Evolutionary conservation across 2,888 invertebrate genomes (phyloP).

Genomic region (Cylindroiulus punctatus): DNA sequence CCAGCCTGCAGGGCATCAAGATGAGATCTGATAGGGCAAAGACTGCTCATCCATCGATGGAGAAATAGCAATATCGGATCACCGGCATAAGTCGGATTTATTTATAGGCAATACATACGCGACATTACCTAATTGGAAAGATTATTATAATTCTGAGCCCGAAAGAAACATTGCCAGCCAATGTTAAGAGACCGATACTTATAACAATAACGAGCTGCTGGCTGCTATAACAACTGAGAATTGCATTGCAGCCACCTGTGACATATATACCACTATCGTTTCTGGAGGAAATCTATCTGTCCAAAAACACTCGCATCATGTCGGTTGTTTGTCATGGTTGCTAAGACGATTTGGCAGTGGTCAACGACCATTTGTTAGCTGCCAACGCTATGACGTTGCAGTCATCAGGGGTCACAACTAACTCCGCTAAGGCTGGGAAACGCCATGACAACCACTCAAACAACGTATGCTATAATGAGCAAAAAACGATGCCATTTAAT

Average conservation of each 20-base stretch:
- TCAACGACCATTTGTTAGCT: background rate
- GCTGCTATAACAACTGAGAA: background rate
- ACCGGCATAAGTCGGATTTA: constrained; percentile 1
- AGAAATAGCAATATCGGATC: background rate
- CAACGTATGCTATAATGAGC: no score
- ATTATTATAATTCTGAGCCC: background rate
- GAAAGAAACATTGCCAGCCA: background rate
- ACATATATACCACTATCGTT: background rate
- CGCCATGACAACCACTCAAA: background rate
- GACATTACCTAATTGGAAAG: constrained; percentile 8
- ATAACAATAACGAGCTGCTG: background rate
- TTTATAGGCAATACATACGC: background rate
- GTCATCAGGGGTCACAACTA: background rate
- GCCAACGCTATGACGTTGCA: background rate
- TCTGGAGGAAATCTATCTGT: background rate
- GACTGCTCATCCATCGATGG: background rate
- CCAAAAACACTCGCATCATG: background rate
- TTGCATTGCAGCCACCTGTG: background rate
- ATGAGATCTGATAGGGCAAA: background rate
- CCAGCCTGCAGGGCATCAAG: background rate
- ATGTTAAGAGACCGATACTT: background rate
- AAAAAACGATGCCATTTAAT: no score
- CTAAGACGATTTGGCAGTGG: background rate
- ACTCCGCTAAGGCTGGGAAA: background rate
- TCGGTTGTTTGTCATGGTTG: background rate